Conservation (phyloP, 2,888 invertebrate genomes). For the Pseudoips prasinana region DNA sequence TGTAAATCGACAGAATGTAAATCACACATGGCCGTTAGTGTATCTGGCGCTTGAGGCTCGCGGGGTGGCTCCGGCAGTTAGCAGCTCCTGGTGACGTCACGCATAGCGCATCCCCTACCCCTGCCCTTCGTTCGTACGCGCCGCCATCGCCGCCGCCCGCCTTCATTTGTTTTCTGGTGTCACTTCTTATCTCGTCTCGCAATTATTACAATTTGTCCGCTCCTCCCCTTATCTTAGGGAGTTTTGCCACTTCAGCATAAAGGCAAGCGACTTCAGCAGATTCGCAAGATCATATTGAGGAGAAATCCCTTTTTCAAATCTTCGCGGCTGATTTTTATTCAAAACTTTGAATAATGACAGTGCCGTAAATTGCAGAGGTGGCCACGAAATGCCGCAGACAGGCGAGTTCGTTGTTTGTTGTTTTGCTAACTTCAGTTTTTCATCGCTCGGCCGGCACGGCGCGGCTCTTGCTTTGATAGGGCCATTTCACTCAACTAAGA, state of each 20-base stretch:
- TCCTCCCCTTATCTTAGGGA: constrained; percentile 77
- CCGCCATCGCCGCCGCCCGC: constrained; percentile 52
- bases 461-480: constrained; percentile 57
- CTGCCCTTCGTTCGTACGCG: constrained; percentile 30
- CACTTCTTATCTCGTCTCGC: constrained; percentile 80
- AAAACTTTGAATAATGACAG: constrained; percentile 73
- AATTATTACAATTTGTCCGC: constrained; percentile 82
- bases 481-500: constrained; percentile 45
- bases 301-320: constrained; percentile 61
- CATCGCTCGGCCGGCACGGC: constrained; percentile 48
- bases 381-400: constrained; percentile 60
- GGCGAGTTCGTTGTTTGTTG: constrained; percentile 57
- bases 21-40: constrained; percentile 39
- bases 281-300: constrained; percentile 73
- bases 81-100: constrained; percentile 61
- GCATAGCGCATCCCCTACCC: constrained; percentile 54
- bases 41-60: constrained; percentile 39
- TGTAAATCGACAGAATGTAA: constrained; percentile 34
- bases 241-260: constrained; percentile 77
- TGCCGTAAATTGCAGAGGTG: constrained; percentile 68
- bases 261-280: constrained; percentile 74
- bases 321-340: constrained; percentile 54
- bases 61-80: constrained; percentile 41
- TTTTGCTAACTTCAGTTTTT: constrained; percentile 67
- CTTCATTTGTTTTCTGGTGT: constrained; percentile 82